Evolutionary conservation across 30 jellyfish, hydroid and myxozoan species (phyloP), one percentile per base, ranked within the genome.

Genomic region (Morbakka virulenta): DNA sequence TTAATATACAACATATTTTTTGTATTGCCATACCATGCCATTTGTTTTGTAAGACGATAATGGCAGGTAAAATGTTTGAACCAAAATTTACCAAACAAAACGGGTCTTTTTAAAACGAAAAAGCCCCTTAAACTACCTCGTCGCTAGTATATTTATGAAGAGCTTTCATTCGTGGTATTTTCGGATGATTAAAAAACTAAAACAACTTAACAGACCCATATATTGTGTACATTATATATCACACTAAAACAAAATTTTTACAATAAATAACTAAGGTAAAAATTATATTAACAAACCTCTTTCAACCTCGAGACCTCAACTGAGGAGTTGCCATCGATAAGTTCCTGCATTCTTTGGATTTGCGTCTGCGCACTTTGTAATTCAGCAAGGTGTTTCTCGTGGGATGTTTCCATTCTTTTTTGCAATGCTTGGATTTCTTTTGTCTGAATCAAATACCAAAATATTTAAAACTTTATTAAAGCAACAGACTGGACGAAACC

Each of bases 291-390:
- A 62, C 35, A 6, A 1, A 89, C 97, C 81, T 88, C 97, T 52
- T 81, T 81, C 34, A 88, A 63, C 67, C 88, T 85, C 33, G 81
- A 95, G 50, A 80, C 25, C 41, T 88, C 97, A 35, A 72, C 65
- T 2, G 91, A 81, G 20, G 95, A 72, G 22, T 89, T 71, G 62
- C 74, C 84, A 33, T 89, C 97, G 51, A 89, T 78, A 35, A 82
- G 72, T n/a, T 76, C 90, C 52, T 89, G 94, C 82, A 82, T 4
- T 32, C 83, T 80, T 31, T 77, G 86, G 61, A 89, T 34, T 74
- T 89, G 97, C 21, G 73, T 69, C 57, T 89, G 97, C 28, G 94
- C 77, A 32, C 82, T 83, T 49, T 89, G 95, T 95, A 89, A 76
- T 69, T 89, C 97, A 23, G 89, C 87, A 0, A 89, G 49, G 34